Base-by-base conservation (phyloP, 2,113 vertebrate genomes). In the Eupsittula cactorum region DNA sequence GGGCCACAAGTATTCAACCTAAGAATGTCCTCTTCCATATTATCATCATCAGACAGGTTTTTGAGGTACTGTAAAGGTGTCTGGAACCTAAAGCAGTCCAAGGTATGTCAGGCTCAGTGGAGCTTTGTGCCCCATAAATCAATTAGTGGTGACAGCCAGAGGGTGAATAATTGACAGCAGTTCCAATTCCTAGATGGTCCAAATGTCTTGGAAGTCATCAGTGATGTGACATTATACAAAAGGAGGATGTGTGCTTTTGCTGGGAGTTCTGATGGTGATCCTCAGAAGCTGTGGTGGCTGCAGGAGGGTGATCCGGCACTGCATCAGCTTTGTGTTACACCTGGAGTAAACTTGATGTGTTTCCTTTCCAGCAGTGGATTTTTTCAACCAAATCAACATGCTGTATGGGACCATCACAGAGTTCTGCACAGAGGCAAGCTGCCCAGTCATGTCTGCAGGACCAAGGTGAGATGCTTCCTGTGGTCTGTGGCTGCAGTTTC, bases 301-400 rank as follows among this genome's bases (percentile, higher is more conserved):
- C 37, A 73, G 0, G 19, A 31, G 57, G 16, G 35, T 2, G 0
- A 49, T 19, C 11, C 0, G 0, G 28, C 1, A 75, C 64, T 57
- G 21, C 1, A 3, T 29, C 25, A 1, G 4, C 16, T 7, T 3
- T 3, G 37, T 3, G 24, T 35, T 13, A 18, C 9, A 0, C 16
- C 31, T 7, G 1, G 41, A 35, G 33, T 84, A 33, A 88, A 6
- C 16, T 21, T 42, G n/a, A 6, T 10, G 1, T 7, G 31, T 46
- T 75, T 41, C 88, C 70, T 94, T 77, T 64, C 31, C 93, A 99
- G 99, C 99, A 13, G 99, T 99, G 97, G 99, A 99, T 97, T 99
- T 99, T 97, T 99, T 99, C 98, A 99, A 99, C 97, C 99, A 99
- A 93, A 99, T 99, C 96, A 99, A 99, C 97, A 99, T 99, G 99